A percentile compares a stretch with the other conserved stretches of the same genome.
Conservation (phyloP, 2,113 vertebrate genomes). For the Melanocharis versteri region DNA sequence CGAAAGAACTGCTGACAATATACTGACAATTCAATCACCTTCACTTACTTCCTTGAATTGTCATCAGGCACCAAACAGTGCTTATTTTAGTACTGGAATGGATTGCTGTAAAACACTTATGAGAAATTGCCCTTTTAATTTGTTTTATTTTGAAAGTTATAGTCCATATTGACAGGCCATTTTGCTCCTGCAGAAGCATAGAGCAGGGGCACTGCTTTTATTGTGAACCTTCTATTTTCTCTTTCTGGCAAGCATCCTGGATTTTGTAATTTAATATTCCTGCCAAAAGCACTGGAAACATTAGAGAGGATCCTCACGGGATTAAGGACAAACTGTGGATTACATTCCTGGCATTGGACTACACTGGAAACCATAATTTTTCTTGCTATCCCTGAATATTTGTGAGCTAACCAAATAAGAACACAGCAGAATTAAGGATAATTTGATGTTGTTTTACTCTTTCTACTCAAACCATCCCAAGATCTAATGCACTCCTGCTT, state of each 20-base stretch:
- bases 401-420: neutral
- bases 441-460: neutral
- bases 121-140: neutral
- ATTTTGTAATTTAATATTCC: slow-evolving; percentile 40
- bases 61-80: neutral
- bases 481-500: neutral
- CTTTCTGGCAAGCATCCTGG: slow-evolving; percentile 20
- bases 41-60: neutral
- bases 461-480: neutral
- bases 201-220: neutral
- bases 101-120: neutral
- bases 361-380: neutral
- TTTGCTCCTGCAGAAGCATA: neutral
- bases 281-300: slow-evolving; percentile 46
- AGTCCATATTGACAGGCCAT: neutral
- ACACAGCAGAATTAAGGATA: neutral
- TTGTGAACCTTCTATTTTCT: neutral
- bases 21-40: neutral
- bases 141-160: neutral
- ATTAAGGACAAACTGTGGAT: slow-evolving; percentile 45
- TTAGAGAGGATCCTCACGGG: slow-evolving; percentile 27
- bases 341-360: neutral
- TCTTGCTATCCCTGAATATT: neutral
- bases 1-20: neutral
- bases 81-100: neutral